Evolutionary conservation across 2,797 vertebrate species (phyloP).

Genomic region (Manis crassicaudata): DNA sequence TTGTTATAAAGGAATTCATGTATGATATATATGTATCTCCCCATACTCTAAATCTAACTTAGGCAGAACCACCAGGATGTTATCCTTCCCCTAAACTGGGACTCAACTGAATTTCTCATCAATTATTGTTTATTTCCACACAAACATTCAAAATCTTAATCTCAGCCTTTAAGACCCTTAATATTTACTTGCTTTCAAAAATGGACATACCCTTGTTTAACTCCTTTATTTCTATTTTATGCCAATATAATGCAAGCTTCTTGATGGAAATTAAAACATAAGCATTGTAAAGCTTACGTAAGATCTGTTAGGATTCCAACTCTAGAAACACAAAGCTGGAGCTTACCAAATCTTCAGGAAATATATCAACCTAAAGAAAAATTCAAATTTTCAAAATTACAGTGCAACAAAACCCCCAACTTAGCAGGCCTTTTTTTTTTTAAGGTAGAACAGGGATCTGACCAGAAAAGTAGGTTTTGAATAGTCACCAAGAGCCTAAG

Average conservation of each 20-base stretch:
- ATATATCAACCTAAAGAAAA: slow-evolving; percentile 32
- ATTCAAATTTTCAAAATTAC: slow-evolving; percentile 1
- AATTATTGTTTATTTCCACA: background rate
- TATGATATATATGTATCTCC: background rate
- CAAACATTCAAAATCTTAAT: background rate
- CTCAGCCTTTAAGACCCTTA: background rate
- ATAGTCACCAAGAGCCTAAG: background rate
- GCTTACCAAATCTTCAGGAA: background rate
- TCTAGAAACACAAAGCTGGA: background rate
- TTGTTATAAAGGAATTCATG: background rate
- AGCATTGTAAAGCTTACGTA: background rate
- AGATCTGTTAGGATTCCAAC: background rate
- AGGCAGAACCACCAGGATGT: background rate
- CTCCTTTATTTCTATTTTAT: slow-evolving; percentile 26
- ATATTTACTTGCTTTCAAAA: slow-evolving; percentile 37
- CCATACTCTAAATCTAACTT: background rate
- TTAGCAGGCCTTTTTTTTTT: background rate
- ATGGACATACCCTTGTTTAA: background rate
- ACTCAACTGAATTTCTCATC: background rate
- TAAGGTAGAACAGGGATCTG: background rate
- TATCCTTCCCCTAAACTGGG: background rate
- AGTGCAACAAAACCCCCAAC: background rate
- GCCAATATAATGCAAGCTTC: background rate
- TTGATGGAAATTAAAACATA: slow-evolving; percentile 16
- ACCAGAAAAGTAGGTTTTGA: background rate